A percentile compares a stretch with the other conserved stretches of the same genome.
Conservation (phyloP, 2,888 invertebrate genomes). For the Gryllus longicercus region DNA sequence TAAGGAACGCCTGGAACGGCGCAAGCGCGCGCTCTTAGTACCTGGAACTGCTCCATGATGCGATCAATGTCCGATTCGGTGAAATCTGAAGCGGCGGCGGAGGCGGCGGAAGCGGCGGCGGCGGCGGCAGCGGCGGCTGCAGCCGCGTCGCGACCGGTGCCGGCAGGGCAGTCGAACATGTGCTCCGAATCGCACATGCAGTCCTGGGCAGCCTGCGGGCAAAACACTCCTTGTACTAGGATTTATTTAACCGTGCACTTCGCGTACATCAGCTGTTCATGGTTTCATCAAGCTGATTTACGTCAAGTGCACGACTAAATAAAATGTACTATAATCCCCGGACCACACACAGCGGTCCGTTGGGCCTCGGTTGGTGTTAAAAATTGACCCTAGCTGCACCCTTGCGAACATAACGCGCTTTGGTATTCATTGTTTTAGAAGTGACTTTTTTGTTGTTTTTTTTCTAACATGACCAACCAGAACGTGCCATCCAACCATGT, state of each 20-base stretch:
- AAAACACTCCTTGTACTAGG: constrained; percentile 55
- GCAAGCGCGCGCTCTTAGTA: constrained; percentile 39
- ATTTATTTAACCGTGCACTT: too few relatives aligned
- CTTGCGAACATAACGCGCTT: too few relatives aligned
- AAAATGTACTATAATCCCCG: constrained; percentile 58
- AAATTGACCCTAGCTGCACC: too few relatives aligned
- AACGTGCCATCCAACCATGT: too few relatives aligned
- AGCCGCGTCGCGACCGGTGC: constrained; percentile 39
- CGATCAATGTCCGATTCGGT: constrained; percentile 62
- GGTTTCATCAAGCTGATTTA: too few relatives aligned
- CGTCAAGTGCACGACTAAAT: constrained; percentile 47
- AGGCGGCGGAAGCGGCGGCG: constrained; percentile 23
- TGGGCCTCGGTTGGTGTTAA: too few relatives aligned
- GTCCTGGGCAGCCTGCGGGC: constrained; percentile 76
- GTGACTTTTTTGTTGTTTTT: too few relatives aligned
- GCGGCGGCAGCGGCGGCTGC: constrained; percentile 37
- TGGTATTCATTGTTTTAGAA: too few relatives aligned
- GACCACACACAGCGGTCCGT: too few relatives aligned
- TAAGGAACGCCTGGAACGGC: too few relatives aligned
- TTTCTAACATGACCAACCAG: too few relatives aligned
- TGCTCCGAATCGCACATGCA: constrained; percentile 99
- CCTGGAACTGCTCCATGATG: constrained; percentile 61
- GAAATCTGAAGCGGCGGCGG: constrained; percentile 34
- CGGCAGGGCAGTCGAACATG: constrained; percentile 85
- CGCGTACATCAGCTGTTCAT: too few relatives aligned